Conservation (phyloP, 1,140 invertebrate genomes). For the Sinonovacula constricta region DNA sequence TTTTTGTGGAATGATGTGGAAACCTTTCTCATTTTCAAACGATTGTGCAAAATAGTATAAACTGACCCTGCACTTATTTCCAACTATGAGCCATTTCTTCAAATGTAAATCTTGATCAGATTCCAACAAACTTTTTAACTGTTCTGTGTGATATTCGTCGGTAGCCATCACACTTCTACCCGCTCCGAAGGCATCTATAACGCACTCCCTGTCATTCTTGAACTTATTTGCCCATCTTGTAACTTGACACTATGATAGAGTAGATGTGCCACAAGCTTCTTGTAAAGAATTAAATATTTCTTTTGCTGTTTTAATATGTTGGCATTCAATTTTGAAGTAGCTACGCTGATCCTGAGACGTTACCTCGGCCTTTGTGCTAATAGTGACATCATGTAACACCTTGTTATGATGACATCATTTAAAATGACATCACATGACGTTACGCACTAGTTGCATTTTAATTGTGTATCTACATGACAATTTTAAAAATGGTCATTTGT, state of each 20-base stretch:
- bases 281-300: background rate
- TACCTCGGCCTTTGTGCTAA: background rate
- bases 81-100: background rate
- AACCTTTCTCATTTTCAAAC: too few relatives aligned
- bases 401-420: background rate
- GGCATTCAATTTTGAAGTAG: background rate
- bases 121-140: background rate
- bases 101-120: background rate
- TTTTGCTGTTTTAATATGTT: background rate
- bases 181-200: background rate
- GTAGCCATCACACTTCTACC: background rate
- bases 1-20: too few relatives aligned
- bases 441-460: too few relatives aligned
- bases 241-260: background rate
- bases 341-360: background rate
- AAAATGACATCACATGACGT: background rate
- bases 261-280: background rate
- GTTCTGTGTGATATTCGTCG: background rate
- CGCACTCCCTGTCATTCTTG: background rate
- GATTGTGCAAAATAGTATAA: conserved; percentile 2
- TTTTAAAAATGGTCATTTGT: background rate
- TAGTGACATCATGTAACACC: background rate
- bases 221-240: background rate
- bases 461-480: background rate
- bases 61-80: background rate